phyloP scores from a whole-genome alignment of 1,140 invertebrate genomes.

The Heliconius congener region DNA sequence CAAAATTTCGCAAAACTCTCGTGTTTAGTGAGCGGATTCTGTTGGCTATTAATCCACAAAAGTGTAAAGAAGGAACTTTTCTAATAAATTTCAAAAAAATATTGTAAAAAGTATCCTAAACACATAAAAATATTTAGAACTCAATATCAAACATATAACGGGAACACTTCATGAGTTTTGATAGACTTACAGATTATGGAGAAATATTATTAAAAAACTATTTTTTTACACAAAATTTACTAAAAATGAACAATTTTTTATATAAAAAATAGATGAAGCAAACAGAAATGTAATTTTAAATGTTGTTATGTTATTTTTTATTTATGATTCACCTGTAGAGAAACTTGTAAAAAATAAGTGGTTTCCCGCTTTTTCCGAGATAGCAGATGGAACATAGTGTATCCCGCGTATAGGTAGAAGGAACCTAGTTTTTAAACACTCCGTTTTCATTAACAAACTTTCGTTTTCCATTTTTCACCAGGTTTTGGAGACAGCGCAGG shows the following conservation, averaged over 20 bases:
- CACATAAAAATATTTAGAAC: background rate
- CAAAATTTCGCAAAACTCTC: background rate
- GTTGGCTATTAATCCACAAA: background rate
- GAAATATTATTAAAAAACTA: background rate
- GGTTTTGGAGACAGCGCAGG: too few species aligned
- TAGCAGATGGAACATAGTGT: too few species aligned
- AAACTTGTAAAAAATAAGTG: too few species aligned
- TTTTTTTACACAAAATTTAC: background rate
- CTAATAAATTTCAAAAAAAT: background rate
- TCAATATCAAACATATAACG: background rate
- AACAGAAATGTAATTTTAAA: background rate
- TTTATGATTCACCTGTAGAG: too few species aligned
- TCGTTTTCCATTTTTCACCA: too few species aligned
- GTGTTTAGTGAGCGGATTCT: background rate
- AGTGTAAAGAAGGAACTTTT: background rate
- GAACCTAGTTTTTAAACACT: too few species aligned
- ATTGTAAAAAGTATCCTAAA: background rate
- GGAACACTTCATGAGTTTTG: slow-evolving; percentile 11
- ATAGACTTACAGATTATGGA: background rate
- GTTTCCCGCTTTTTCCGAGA: too few species aligned
- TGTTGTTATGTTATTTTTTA: background rate
- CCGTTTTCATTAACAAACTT: too few species aligned
- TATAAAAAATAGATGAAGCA: background rate
- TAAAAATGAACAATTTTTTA: background rate
- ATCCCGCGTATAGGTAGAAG: too few species aligned